phyloP scores from a whole-genome alignment of 1,140 invertebrate species.

The Ips typographus region DNA sequence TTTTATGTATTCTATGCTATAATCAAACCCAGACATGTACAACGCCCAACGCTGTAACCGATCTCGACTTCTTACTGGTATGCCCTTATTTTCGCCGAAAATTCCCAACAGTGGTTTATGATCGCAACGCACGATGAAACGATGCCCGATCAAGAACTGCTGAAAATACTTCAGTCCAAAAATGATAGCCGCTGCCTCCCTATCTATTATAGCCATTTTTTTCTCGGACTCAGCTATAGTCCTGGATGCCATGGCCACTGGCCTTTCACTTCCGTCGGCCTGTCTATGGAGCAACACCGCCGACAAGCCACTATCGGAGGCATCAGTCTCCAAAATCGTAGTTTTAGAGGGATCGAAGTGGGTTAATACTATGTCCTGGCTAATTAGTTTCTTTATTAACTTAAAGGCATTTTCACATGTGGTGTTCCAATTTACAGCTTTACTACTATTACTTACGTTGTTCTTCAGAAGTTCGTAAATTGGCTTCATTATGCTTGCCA shows the following conservation, averaged over 20 bases:
- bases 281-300: constrained; percentile 40
- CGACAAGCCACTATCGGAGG: constrained; percentile 39
- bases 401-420: too few relatives aligned
- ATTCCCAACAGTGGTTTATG: constrained; percentile 55
- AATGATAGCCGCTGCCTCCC: constrained; percentile 57
- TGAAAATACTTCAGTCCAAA: constrained; percentile 59
- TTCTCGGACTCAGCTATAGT: constrained; percentile 52
- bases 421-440: too few relatives aligned
- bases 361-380: constrained; percentile 28
- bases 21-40: constrained; percentile 47
- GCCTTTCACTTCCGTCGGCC: constrained; percentile 46
- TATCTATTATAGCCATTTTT: constrained; percentile 58
- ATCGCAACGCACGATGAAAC: constrained; percentile 56
- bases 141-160: constrained; percentile 55
- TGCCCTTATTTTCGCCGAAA: constrained; percentile 48
- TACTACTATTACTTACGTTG: too few relatives aligned
- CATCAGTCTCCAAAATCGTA: constrained; percentile 42
- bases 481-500: constrained; percentile 16
- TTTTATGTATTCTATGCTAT: constrained; percentile 45
- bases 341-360: constrained; percentile 39
- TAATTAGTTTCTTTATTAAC: too few relatives aligned
- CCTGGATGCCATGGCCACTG: constrained; percentile 54
- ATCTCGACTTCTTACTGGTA: constrained; percentile 43
- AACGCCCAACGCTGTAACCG: constrained; percentile 49
- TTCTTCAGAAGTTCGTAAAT: constrained; percentile 26